Evolutionary conservation across 2,888 invertebrate genomes (phyloP).

Genomic region (Pyrrhosoma nymphula): DNA sequence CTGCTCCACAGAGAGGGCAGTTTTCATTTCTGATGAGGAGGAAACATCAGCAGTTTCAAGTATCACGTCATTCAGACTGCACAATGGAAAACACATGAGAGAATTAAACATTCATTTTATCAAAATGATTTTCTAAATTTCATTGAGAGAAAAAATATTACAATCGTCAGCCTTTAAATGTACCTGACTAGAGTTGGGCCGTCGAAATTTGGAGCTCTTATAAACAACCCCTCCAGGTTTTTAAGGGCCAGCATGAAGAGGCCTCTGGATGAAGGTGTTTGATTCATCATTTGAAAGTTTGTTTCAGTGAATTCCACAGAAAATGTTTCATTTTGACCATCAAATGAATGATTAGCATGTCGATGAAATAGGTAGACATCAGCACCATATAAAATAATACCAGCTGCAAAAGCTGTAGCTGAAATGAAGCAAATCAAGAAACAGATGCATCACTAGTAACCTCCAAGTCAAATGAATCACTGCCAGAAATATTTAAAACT

Average conservation of each 20-base stretch:
- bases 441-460: background rate
- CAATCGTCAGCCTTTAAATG: constrained; percentile 66
- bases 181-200: constrained; percentile 85
- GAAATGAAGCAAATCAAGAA: constrained; percentile 15
- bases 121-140: background rate
- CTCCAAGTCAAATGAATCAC: constrained; percentile 41
- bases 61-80: constrained; percentile 84
- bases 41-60: constrained; percentile 82
- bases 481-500: background rate
- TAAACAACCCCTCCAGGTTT: constrained; percentile 89
- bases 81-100: constrained; percentile 70
- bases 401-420: constrained; percentile 85
- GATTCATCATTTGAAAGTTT: constrained; percentile 85
- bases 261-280: constrained; percentile 86
- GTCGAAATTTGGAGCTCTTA: constrained; percentile 93
- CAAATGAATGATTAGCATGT: constrained; percentile 89
- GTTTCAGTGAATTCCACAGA: constrained; percentile 87
- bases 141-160: background rate
- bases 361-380: constrained; percentile 85
- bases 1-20: constrained; percentile 89
- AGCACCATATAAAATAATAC: constrained; percentile 89
- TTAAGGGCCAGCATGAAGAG: constrained; percentile 94
- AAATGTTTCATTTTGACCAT: constrained; percentile 83
- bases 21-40: constrained; percentile 75
- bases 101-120: background rate